These are phyloP conservation scores for Oligia latruncula DNA, from an alignment of 2,888 invertebrate species.

Conservation along the genomic window DNA sequence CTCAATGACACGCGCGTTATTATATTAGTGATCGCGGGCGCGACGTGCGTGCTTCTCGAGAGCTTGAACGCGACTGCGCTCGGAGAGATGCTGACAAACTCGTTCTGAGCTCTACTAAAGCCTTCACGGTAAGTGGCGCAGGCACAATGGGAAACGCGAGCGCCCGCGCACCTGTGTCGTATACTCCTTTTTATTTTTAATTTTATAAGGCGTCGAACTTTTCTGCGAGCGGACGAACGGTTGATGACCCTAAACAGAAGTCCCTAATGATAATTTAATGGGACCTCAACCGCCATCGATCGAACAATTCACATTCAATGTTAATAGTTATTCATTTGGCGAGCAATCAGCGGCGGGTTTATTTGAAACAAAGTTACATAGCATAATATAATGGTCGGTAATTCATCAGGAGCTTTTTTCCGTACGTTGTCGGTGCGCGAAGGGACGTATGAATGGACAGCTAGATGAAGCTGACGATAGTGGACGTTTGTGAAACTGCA, in stretches of 20 bases:
- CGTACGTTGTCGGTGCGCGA: constrained; percentile 61
- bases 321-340: constrained; percentile 67
- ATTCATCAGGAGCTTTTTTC: constrained; percentile 72
- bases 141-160: constrained; percentile 83
- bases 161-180: constrained; percentile 86
- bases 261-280: constrained; percentile 71
- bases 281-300: constrained; percentile 56
- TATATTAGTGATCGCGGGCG: constrained; percentile 35
- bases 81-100: constrained; percentile 70
- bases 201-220: constrained; percentile 81
- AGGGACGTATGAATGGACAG: constrained; percentile 77
- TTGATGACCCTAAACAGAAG: constrained; percentile 80
- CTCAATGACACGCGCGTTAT: constrained; percentile 70
- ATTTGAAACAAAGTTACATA: constrained; percentile 57
- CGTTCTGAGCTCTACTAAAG: constrained; percentile 73
- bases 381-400: constrained; percentile 72
- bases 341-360: constrained; percentile 60
- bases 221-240: constrained; percentile 80
- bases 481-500: constrained; percentile 66
- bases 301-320: constrained; percentile 71
- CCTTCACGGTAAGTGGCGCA: constrained; percentile 74
- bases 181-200: constrained; percentile 78
- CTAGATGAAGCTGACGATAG: constrained; percentile 67
- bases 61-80: constrained; percentile 75
- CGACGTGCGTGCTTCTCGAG: constrained; percentile 61